phyloP scores from a whole-genome alignment of 92 coral and sea anemone genomes.

The Paramuricea clavata region DNA sequence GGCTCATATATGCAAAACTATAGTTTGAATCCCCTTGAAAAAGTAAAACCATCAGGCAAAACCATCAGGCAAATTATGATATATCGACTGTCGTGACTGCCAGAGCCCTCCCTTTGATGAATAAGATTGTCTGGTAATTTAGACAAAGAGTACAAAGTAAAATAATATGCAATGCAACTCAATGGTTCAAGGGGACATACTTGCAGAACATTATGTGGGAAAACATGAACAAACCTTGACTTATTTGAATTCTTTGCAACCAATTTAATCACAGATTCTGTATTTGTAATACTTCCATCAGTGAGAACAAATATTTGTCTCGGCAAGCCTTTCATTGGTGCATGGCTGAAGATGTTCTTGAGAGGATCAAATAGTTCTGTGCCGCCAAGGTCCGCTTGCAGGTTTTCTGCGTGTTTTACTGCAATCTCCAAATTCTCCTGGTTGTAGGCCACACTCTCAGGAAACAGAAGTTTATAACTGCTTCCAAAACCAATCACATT shows the following conservation, averaged over 20 bases:
- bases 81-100: too few relatives aligned
- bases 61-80: too few relatives aligned
- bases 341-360: conserved; percentile 75
- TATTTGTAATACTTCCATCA: conserved; percentile 87
- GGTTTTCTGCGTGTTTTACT: conserved; percentile 65
- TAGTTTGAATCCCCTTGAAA: too few relatives aligned
- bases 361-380: conserved; percentile 83
- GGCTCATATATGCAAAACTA: too few relatives aligned
- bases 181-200: too few relatives aligned
- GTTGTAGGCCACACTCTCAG: conserved; percentile 72
- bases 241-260: conserved; percentile 67
- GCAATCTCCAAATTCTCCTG: conserved; percentile 80
- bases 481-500: conserved; percentile 95
- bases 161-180: too few relatives aligned
- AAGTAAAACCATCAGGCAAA: too few relatives aligned
- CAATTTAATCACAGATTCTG: conserved; percentile 77
- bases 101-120: too few relatives aligned
- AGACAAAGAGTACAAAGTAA: too few relatives aligned
- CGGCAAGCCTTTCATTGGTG: conserved; percentile 82
- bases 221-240: conserved; percentile 66
- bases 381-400: conserved; percentile 84
- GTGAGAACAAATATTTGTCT: conserved; percentile 90
- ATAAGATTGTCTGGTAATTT: too few relatives aligned
- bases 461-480: conserved; percentile 72
- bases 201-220: too few relatives aligned